Percentiles rank a stretch among this genome's conserved stretches.
Conservation (phyloP, 2,113 vertebrate genomes). For the Echinops telfairi region DNA sequence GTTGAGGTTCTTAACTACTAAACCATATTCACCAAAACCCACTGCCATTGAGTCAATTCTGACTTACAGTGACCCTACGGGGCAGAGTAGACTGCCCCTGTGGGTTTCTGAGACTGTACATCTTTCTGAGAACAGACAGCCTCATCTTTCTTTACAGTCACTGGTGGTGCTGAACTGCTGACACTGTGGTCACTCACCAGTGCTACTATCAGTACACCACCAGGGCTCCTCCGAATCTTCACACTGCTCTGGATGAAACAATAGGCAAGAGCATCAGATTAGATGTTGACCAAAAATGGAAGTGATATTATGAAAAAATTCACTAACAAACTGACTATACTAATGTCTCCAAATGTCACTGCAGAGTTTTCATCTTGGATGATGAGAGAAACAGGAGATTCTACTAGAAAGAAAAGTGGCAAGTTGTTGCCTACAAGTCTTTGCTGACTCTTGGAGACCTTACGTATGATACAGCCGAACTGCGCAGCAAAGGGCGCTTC, state of each 20-base stretch:
- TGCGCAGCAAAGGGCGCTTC: neutral
- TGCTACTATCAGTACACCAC: too few species aligned
- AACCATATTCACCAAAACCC: neutral
- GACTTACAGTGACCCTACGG: too few species aligned
- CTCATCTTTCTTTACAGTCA: too few species aligned
- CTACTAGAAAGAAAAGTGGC: neutral
- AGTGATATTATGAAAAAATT: constrained; percentile 14
- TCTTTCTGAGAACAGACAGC: too few species aligned
- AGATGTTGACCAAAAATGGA: neutral
- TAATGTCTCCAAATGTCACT: neutral
- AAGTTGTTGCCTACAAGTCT: neutral
- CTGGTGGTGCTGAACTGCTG: too few species aligned
- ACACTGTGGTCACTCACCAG: too few species aligned
- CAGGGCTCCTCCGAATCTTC: too few species aligned
- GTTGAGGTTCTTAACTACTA: neutral
- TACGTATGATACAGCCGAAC: neutral
- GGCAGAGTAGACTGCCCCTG: too few species aligned
- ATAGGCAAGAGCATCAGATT: neutral
- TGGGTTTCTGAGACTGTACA: too few species aligned
- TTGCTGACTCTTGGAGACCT: neutral
- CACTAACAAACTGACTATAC: neutral
- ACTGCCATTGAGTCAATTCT: too few species aligned
- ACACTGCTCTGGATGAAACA: neutral
- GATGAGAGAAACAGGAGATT: neutral
- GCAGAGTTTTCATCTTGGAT: neutral